phyloP scores from a whole-genome alignment of 53 echinoderm and acorn worm genomes.

The Echinometra lucunter region DNA sequence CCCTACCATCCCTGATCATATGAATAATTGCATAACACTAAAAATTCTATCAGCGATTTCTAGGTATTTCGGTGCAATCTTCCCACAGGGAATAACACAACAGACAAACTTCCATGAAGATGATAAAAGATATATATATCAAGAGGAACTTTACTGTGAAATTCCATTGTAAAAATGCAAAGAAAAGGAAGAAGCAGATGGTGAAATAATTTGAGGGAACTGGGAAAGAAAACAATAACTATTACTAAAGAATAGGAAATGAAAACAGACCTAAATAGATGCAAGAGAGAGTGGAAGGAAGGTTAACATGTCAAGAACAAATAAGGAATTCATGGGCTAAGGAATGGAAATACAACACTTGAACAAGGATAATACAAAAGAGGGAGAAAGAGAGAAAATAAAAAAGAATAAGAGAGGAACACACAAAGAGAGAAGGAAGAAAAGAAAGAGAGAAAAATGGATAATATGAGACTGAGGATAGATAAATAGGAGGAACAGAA shows the following conservation, averaged over 20 bases:
- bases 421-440: neutral
- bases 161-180: neutral
- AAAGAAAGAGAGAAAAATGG: neutral
- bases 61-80: neutral
- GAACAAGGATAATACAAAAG: neutral
- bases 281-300: neutral
- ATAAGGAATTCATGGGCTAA: neutral
- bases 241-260: too few species aligned
- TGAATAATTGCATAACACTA: neutral
- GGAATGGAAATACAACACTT: neutral
- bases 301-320: neutral
- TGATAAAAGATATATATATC: neutral
- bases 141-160: neutral
- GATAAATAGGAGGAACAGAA: neutral
- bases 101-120: neutral
- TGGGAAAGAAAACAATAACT: neutral
- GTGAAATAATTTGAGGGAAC: neutral
- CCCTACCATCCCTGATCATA: neutral
- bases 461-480: neutral
- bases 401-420: neutral
- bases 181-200: neutral
- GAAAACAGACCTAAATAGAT: neutral
- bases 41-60: constrained; percentile 1
- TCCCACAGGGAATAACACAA: constrained; percentile 1
- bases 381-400: neutral